A percentile compares a stretch with the other conserved stretches of the same genome.
These are phyloP conservation scores for Helostoma temminkii DNA, from an alignment of 2,797 vertebrate species.

Conservation along the genomic window DNA sequence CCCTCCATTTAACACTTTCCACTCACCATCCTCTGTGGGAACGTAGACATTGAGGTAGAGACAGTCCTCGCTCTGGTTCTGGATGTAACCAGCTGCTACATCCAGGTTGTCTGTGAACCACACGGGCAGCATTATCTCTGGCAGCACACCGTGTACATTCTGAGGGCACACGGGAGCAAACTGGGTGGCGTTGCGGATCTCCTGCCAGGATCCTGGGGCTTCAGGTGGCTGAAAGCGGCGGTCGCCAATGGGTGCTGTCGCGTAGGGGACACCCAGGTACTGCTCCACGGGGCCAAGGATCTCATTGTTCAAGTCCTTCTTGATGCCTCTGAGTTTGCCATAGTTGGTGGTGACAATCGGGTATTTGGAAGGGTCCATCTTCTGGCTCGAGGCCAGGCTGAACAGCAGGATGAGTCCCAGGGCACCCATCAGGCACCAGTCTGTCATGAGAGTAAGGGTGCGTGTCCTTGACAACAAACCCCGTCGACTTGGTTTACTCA, in stretches of 20 bases:
- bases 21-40: conserved; percentile 95
- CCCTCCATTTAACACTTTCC: conserved; percentile 5
- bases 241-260: conserved; percentile 91
- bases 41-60: conserved; percentile 96
- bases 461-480: conserved; percentile 52
- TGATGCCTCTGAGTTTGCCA: conserved; percentile 90
- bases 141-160: conserved; percentile 92
- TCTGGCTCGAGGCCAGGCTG: conserved; percentile 79
- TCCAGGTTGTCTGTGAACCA: conserved; percentile 97
- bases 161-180: conserved; percentile 95
- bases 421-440: conserved; percentile 73
- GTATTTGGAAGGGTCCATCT: conserved; percentile 84
- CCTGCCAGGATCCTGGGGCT: conserved; percentile 92
- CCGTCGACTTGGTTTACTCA: conserved; percentile 54
- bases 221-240: conserved; percentile 92
- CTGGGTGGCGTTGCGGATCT: conserved; percentile 92
- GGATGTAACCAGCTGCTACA: conserved; percentile 91
- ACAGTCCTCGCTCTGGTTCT: conserved; percentile 96
- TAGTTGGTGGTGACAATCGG: conserved; percentile 93
- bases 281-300: conserved; percentile 94
- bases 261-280: conserved; percentile 92
- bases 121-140: conserved; percentile 94
- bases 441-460: conserved; percentile 56
- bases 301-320: conserved; percentile 94
- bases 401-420: conserved; percentile 79